Conservation (phyloP, 2,113 vertebrate species). For the Indicator maculatus region DNA sequence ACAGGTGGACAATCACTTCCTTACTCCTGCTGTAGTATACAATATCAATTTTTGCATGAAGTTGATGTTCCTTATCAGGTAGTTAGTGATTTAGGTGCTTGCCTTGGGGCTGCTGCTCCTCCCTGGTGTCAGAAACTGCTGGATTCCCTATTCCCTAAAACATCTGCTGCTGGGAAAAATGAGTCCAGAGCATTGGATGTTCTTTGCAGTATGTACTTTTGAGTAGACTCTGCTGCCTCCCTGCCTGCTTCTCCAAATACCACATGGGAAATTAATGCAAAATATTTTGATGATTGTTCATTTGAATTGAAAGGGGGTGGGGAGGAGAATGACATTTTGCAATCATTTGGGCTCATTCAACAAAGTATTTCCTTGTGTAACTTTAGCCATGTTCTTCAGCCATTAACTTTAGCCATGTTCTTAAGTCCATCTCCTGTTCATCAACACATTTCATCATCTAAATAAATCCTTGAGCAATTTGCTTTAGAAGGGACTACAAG, state of each 20-base stretch:
- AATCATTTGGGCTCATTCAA: neutral
- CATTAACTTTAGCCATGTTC: neutral
- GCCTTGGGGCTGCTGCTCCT: neutral
- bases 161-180: accelerated
- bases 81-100: neutral
- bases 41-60: neutral
- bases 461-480: neutral
- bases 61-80: neutral
- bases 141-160: neutral
- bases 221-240: neutral
- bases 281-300: neutral
- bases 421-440: neutral
- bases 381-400: neutral
- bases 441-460: neutral
- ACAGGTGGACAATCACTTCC: no score
- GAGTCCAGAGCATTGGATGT: neutral
- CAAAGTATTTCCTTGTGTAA: neutral
- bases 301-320: neutral
- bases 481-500: neutral
- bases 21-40: no score
- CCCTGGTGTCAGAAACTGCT: neutral
- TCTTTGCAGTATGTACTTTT: neutral
- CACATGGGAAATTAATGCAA: neutral
- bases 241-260: neutral
- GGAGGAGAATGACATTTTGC: neutral